Percentiles rank a stretch among this genome's conserved stretches.
phyloP scores from a whole-genome alignment of 2,888 invertebrate species.

The Rotaria macrura region DNA sequence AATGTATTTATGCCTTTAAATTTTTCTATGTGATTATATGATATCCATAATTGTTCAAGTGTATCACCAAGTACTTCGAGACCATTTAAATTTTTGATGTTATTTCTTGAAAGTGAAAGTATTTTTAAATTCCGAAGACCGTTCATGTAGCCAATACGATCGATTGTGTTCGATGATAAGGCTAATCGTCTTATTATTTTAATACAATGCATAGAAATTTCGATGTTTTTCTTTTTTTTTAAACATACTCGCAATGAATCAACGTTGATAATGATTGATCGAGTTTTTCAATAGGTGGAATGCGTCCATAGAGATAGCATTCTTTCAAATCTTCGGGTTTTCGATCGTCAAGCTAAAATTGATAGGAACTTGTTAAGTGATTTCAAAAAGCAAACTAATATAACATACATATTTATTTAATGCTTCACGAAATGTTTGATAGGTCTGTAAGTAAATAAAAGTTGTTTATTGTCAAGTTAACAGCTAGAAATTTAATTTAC shows the following conservation, averaged over 20 bases:
- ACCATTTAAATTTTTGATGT: slow-evolving; percentile 76
- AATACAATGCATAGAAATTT: too few relatives aligned
- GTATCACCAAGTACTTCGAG: slow-evolving; percentile 78
- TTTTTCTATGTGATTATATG: slow-evolving; percentile 82
- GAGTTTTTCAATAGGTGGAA: slow-evolving; percentile 89
- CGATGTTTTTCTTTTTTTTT: too few relatives aligned
- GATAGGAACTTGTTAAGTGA: neutral
- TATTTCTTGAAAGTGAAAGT: slow-evolving; percentile 73
- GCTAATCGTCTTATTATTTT: slow-evolving; percentile 62
- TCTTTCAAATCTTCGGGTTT: slow-evolving; percentile 55
- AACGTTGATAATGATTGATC: slow-evolving; percentile 68
- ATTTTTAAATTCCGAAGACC: slow-evolving; percentile 67
- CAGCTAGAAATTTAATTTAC: neutral
- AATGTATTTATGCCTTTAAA: slow-evolving; percentile 72
- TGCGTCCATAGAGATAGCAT: slow-evolving; percentile 71
- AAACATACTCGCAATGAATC: slow-evolving; percentile 65
- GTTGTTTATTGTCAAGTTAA: neutral
- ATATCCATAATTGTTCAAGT: slow-evolving; percentile 81
- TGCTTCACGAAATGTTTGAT: neutral
- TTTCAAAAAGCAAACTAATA: neutral
- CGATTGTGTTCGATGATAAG: slow-evolving; percentile 82
- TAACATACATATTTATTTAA: neutral
- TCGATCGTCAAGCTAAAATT: neutral
- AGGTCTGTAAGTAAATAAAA: neutral
- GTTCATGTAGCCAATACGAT: slow-evolving; percentile 73